phyloP scores from a whole-genome alignment of 1,140 invertebrate species.

The Lepidurus arcticus region DNA sequence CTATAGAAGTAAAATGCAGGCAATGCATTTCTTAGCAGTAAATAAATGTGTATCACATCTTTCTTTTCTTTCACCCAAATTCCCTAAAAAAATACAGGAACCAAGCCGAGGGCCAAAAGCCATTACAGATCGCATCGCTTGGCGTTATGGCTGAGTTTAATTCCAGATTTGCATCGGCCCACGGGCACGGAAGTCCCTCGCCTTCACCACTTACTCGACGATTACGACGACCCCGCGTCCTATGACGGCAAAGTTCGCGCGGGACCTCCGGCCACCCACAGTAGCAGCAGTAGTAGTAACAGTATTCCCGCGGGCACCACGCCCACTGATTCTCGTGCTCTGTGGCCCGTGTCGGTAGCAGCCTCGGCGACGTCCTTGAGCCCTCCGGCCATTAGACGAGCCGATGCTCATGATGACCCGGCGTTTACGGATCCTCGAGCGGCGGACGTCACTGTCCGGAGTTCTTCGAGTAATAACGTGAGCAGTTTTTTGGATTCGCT shows the following conservation, averaged over 20 bases:
- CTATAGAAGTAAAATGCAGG: neutral
- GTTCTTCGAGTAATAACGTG: constrained; percentile 2
- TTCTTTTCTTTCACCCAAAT: neutral
- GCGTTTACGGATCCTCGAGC: constrained; percentile 8
- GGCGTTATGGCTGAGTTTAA: constrained; percentile 93
- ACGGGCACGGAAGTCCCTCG: constrained; percentile 75
- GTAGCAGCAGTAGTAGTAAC: neutral
- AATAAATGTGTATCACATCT: no score
- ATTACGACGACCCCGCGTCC: constrained; percentile 47
- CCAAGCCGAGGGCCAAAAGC: constrained; percentile 81
- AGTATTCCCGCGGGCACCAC: constrained; percentile 10
- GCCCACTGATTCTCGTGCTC: constrained; percentile 12
- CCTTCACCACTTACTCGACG: constrained; percentile 76
- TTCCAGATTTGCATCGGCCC: constrained; percentile 89
- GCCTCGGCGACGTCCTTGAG: constrained; percentile 1
- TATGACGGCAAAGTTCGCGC: constrained; percentile 47
- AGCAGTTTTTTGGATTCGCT: neutral
- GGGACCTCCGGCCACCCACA: constrained; percentile 29
- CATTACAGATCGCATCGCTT: constrained; percentile 89
- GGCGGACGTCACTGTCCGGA: neutral
- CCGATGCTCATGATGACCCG: neutral
- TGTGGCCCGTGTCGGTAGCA: constrained; percentile 22
- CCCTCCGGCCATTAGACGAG: neutral
- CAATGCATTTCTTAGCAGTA: neutral
- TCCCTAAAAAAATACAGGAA: constrained; percentile 53